Evolutionary conservation across 2,888 invertebrate genomes (phyloP).

Genomic region (Hartigia nigra): DNA sequence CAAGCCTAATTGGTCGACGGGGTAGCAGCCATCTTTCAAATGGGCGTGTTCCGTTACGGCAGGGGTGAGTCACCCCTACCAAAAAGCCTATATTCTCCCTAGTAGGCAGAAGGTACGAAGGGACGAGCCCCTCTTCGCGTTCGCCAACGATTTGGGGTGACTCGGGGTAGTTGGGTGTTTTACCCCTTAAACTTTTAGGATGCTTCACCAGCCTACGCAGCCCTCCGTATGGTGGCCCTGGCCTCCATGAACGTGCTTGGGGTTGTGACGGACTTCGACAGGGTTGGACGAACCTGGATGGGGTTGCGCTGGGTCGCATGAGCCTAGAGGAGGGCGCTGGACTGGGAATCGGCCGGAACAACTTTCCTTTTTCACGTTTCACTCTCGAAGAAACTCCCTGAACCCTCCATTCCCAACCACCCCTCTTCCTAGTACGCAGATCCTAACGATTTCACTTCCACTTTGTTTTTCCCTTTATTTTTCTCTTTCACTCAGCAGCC

Average conservation of each 20-base stretch:
- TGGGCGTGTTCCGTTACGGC: slow-evolving; percentile 56
- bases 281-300: background rate
- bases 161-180: background rate
- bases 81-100: slow-evolving; percentile 32
- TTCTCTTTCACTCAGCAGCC: background rate
- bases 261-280: background rate
- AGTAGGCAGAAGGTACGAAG: background rate
- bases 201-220: background rate
- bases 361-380: slow-evolving; percentile 35
- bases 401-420: no score
- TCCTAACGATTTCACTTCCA: background rate
- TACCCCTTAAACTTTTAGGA: slow-evolving; percentile 5
- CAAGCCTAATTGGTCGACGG: slow-evolving; percentile 54
- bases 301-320: background rate
- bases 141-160: background rate
- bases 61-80: slow-evolving; percentile 60
- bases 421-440: no score
- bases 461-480: background rate
- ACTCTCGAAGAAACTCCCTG: background rate
- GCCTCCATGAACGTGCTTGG: background rate
- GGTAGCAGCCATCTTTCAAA: slow-evolving; percentile 56
- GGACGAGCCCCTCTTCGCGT: background rate
- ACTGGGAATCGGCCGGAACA: slow-evolving; percentile 10
- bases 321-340: background rate
- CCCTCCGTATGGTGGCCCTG: background rate